Base-by-base conservation (phyloP, 2,888 invertebrate genomes). In the Drosophila mercatorum region DNA sequence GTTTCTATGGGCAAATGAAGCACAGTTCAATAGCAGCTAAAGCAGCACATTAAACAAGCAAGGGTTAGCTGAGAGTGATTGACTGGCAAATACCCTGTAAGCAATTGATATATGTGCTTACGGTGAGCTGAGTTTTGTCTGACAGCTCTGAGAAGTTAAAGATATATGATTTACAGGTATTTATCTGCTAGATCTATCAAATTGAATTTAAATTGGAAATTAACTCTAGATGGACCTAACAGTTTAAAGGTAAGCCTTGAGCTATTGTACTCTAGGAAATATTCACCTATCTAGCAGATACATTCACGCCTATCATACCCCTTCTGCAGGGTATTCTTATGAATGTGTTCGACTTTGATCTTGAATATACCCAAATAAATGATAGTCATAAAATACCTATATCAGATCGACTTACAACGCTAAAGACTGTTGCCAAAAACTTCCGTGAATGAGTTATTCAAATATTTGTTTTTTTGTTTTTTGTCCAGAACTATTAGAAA, bases 11-110 rank as follows among this genome's bases (percentile, higher is more conserved):
- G 52, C 57, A 61, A 72, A 72, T 67, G 65, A 62, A 56, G 38
- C 34, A 43, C 51, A 65, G 86, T 82, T 86, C 82, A 86, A 83
- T 75, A 86, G 62, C 75, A 84, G 63, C 75, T 58, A 69, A 41
- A 53, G 3, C 46, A 28, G 26, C 17, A 56, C 49, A 55, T 38
- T 62, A 52, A 72, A 76, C 36, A 46, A 56, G 14, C 57, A n/a
- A 14, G 31, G n/a, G 8, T 5, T 14, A 7, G 11, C 10, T 12
- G 43, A 8, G 12, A 12, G 5, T 31, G 17, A 2, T 43, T 14
- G 31, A 22, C 34, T 34, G 22, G 14, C 2, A 34, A n/a, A 57
- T 44, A 22, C 34, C 34, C 57, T 57, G 22, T 3, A 22, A 28
- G 28, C 6, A 22, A 5, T 14, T 47, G 26, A 3, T 26, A 5